These are phyloP conservation scores for Gnatocerus cornutus DNA, from an alignment of 2,888 invertebrate genomes.

Conservation along the genomic window DNA sequence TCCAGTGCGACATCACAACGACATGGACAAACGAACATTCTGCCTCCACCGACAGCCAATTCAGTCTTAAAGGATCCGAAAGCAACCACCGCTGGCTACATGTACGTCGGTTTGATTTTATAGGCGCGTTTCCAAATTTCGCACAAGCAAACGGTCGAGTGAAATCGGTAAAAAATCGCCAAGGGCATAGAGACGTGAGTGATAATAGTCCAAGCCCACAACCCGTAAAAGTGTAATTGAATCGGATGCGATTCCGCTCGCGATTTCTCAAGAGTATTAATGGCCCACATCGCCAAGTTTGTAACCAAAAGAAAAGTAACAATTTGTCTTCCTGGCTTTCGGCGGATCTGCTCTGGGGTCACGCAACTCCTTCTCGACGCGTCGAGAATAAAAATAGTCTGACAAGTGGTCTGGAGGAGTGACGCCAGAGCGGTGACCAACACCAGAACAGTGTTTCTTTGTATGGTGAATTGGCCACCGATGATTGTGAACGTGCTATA, in stretches of 20 bases:
- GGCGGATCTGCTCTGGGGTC: slow-evolving; percentile 79
- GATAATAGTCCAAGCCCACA: slow-evolving; percentile 94
- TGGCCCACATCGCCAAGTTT: slow-evolving; percentile 90
- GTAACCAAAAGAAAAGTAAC: slow-evolving; percentile 88
- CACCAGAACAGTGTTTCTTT: slow-evolving; percentile 69
- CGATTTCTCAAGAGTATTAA: slow-evolving; percentile 89
- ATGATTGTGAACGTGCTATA: slow-evolving; percentile 92
- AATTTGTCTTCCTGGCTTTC: slow-evolving; percentile 88
- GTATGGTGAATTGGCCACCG: slow-evolving; percentile 79
- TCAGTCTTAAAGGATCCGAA: slow-evolving; percentile 25
- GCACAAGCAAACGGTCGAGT: slow-evolving; percentile 92
- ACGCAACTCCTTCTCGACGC: slow-evolving; percentile 84
- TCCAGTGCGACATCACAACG: background rate
- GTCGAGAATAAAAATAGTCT: slow-evolving; percentile 85
- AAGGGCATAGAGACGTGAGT: slow-evolving; percentile 92
- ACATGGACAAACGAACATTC: too few relatives aligned
- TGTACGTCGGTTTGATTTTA: slow-evolving; percentile 77
- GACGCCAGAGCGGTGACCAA: slow-evolving; percentile 84
- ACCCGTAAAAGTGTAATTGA: slow-evolving; percentile 87
- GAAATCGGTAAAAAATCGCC: slow-evolving; percentile 92
- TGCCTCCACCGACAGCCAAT: background rate
- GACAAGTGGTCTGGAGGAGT: slow-evolving; percentile 85
- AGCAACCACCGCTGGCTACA: slow-evolving; percentile 52
- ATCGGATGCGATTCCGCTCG: slow-evolving; percentile 88
- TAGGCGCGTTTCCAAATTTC: slow-evolving; percentile 95